Evolutionary conservation across 2,797 vertebrate species (phyloP), one percentile per base, ranked within the genome.

Genomic region (Morus bassanus): DNA sequence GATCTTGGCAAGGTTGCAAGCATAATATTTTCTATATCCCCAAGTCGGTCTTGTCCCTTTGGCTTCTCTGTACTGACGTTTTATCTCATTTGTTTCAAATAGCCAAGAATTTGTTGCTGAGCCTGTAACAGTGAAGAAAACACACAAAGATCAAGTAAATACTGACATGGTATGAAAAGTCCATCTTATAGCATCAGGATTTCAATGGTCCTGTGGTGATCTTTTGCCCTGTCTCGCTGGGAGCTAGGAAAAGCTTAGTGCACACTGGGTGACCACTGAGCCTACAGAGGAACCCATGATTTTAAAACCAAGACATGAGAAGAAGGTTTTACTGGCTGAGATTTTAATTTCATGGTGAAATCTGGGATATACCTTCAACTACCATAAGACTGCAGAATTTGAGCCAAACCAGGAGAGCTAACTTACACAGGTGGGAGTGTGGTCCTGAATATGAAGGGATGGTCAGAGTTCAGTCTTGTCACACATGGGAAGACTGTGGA

Each of bases 1-100:
- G 73, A 78, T 67, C 85, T 88, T 96, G 93, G 93, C 88, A 73
- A 65, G 28, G n/a, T 35, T 88, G 74, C 70, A 94, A 94, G 23
- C 17, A 91, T 39, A 93, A 68, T 86, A 76, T 94, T 90, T 91
- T 81, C 69, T 90, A 7, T 28, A 73, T 46, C 25, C 23, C 4
- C 61, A 51, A 82, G 83, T 94, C 16, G 3, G 37, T 85, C 75
- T 43, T 73, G 74, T 56, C 63, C 51, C 39, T 83, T 79, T 92
- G 43, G 10, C 21, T 93, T 86, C 61, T 68, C 57, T 82, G 53
- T 46, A 39, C 13, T 51, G 64, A 78, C 3, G 6, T 88, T 72
- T 77, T 85, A 61, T 75, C 82, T 94, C 41, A 33, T 57, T 72
- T 86, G 57, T 60, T 88, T 78, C 45, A 72, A 93, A 86, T 18